phyloP scores from a whole-genome alignment of 2,888 invertebrate species.

The Aspidapion aeneum region DNA sequence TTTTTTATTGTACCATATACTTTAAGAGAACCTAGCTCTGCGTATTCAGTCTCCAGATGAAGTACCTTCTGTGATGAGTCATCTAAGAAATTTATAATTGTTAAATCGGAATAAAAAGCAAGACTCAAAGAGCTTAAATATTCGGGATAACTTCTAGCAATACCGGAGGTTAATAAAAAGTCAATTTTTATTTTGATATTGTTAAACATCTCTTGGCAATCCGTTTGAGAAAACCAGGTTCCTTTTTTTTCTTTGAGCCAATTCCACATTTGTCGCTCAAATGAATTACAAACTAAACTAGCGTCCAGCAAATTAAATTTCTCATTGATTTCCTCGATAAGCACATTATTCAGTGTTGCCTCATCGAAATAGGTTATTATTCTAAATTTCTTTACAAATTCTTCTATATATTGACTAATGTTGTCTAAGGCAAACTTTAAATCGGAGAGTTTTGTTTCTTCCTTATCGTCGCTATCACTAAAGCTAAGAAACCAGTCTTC shows the following conservation, averaged over 20 bases:
- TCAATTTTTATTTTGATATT: conserved; percentile 10
- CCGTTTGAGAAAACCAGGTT: not conserved
- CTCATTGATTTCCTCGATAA: conserved; percentile 4
- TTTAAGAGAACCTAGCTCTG: conserved; percentile 5
- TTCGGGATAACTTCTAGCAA: conserved; percentile 16
- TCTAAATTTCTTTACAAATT: conserved; percentile 14
- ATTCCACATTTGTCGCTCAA: conserved; percentile 12
- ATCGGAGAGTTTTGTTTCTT: not conserved
- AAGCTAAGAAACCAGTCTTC: not conserved
- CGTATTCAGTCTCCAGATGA: conserved; percentile 1
- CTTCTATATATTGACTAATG: conserved; percentile 8
- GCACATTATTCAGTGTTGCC: conserved; percentile 2
- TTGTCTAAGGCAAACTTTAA: conserved; percentile 2
- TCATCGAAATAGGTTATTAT: conserved; percentile 14
- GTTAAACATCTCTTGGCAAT: not conserved
- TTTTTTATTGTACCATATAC: conserved; percentile 4
- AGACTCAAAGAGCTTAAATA: conserved; percentile 7
- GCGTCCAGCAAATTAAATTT: conserved; percentile 13
- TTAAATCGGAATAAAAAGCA: not conserved
- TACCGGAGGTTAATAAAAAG: conserved; percentile 8
- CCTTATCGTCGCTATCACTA: not conserved
- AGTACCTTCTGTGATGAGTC: not conserved
- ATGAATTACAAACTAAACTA: conserved; percentile 13
- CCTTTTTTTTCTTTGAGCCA: conserved; percentile 13
- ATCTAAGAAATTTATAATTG: not conserved